These are phyloP conservation scores for Rhamnusium bicolor DNA, from an alignment of 2,888 invertebrate genomes.

Conservation along the genomic window DNA sequence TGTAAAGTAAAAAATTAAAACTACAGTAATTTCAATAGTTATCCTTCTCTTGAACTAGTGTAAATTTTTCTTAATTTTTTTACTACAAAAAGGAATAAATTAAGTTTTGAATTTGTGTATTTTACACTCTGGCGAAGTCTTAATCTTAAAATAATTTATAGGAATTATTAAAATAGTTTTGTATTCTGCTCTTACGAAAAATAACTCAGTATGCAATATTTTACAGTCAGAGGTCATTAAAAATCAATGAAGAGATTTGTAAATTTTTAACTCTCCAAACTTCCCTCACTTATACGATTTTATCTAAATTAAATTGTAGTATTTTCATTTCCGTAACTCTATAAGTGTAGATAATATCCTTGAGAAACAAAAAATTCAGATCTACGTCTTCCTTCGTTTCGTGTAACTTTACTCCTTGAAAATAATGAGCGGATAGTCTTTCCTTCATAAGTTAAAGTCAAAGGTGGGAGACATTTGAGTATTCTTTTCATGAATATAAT, in stretches of 20 bases:
- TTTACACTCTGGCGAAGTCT: too few relatives aligned
- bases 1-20: too few relatives aligned
- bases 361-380: conserved; percentile 27
- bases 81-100: too few relatives aligned
- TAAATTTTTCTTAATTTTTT: too few relatives aligned
- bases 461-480: too few relatives aligned
- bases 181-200: neutral
- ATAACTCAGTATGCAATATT: neutral
- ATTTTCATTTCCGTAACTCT: conserved; percentile 48
- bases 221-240: conserved; percentile 34
- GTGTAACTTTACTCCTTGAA: conserved; percentile 19
- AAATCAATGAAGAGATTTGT: conserved; percentile 48
- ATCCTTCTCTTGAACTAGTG: too few relatives aligned
- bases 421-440: conserved; percentile 10
- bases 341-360: conserved; percentile 44
- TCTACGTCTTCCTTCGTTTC: conserved; percentile 26
- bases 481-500: too few relatives aligned
- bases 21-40: too few relatives aligned
- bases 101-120: too few relatives aligned
- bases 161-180: neutral
- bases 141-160: too few relatives aligned
- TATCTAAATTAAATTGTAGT: conserved; percentile 50
- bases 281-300: conserved; percentile 42
- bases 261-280: conserved; percentile 45
- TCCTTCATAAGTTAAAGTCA: neutral